Conservation (phyloP, 2,888 invertebrate genomes). For the Himalopsyche kuldschensis region DNA sequence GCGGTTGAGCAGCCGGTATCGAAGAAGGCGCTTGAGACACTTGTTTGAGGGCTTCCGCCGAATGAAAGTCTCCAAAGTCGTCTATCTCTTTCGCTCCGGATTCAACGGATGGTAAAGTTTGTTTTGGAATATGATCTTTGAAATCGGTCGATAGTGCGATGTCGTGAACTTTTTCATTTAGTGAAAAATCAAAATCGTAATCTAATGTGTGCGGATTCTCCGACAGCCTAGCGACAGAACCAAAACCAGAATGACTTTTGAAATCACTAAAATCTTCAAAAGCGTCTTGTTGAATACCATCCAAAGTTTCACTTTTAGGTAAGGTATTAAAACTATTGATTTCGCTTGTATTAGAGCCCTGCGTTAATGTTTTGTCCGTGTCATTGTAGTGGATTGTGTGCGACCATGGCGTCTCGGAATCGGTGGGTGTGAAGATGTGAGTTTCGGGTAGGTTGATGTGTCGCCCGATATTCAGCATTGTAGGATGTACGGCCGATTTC, state of each 20-base stretch:
- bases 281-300: background rate
- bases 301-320: background rate
- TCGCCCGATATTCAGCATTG: slow-evolving; percentile 52
- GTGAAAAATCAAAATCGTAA: background rate
- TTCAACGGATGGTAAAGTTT: background rate
- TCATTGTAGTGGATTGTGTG: slow-evolving; percentile 57
- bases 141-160: background rate
- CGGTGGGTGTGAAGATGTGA: slow-evolving; percentile 58
- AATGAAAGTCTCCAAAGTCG: slow-evolving; percentile 39
- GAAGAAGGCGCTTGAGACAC: background rate
- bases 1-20: background rate
- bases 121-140: background rate
- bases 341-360: background rate
- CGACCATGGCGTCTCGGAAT: slow-evolving; percentile 57
- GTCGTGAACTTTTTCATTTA: background rate
- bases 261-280: background rate
- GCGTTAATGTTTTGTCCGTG: slow-evolving; percentile 39
- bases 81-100: slow-evolving; percentile 14
- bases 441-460: slow-evolving; percentile 58
- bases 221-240: background rate
- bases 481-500: slow-evolving; percentile 48
- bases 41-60: slow-evolving; percentile 5
- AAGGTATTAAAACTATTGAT: background rate
- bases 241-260: background rate
- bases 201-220: background rate